Evolutionary conservation across 35 echinoderm and acorn worm species (phyloP).

Genomic region (Ptychodera flava): DNA sequence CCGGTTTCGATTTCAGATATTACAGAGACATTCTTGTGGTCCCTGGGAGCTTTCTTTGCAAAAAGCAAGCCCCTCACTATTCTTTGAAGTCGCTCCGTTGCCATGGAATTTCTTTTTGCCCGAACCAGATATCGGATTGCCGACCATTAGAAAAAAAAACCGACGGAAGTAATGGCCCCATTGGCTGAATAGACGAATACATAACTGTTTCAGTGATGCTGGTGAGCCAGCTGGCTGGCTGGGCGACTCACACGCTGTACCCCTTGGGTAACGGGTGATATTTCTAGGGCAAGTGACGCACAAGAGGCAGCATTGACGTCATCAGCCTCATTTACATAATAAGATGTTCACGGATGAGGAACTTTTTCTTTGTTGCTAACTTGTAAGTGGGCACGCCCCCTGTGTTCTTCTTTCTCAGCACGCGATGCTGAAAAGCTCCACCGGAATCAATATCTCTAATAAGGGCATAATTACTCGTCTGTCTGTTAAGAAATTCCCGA

Average conservation of each 20-base stretch:
- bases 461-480: background rate
- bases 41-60: too few relatives aligned
- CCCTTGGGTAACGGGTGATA: background rate
- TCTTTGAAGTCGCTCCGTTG: too few relatives aligned
- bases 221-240: background rate
- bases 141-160: too few relatives aligned
- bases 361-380: background rate
- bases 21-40: too few relatives aligned
- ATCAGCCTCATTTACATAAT: background rate
- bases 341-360: background rate
- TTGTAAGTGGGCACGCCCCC: background rate
- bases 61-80: too few relatives aligned
- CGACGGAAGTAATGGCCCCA: background rate
- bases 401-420: background rate
- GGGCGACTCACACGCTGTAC: background rate
- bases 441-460: background rate
- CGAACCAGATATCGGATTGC: too few relatives aligned
- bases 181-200: background rate
- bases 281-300: background rate
- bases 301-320: background rate
- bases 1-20: too few relatives aligned
- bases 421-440: background rate
- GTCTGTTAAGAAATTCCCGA: too few relatives aligned
- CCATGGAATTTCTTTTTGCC: too few relatives aligned
- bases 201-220: too few relatives aligned